phyloP scores from a whole-genome alignment of 2,888 invertebrate genomes.

The Tinea trinotella region DNA sequence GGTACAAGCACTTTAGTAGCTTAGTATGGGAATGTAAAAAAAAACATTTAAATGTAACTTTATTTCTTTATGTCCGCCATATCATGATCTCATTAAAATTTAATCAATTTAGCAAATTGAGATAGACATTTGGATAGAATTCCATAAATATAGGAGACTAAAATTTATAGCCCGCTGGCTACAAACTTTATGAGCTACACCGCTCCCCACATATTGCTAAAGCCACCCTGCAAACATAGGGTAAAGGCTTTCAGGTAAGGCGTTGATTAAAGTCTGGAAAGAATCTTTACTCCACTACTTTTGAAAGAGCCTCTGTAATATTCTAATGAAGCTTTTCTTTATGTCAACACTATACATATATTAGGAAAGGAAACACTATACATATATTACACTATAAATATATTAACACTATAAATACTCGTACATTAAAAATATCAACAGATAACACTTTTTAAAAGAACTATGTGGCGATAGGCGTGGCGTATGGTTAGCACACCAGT shows the following conservation, averaged over 20 bases:
- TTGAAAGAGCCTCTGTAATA: neutral
- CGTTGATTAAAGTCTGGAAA: neutral
- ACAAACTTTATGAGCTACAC: neutral
- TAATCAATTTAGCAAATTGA: too few relatives aligned
- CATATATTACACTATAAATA: too few relatives aligned
- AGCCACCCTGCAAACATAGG: neutral
- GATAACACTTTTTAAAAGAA: too few relatives aligned
- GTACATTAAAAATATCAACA: too few relatives aligned
- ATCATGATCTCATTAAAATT: too few relatives aligned
- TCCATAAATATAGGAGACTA: neutral
- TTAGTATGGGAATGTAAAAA: too few relatives aligned
- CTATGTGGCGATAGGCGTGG: too few relatives aligned
- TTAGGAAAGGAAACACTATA: neutral
- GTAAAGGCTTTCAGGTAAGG: conserved; percentile 2
- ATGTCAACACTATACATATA: neutral
- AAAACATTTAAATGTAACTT: too few relatives aligned
- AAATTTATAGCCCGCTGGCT: neutral
- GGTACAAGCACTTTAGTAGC: too few relatives aligned
- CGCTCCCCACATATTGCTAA: neutral
- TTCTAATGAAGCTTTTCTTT: neutral
- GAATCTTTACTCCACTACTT: neutral
- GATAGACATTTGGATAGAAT: neutral
- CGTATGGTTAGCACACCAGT: too few relatives aligned
- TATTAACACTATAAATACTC: too few relatives aligned
- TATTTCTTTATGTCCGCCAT: too few relatives aligned